Percentiles rank a stretch among this genome's conserved stretches.
phyloP scores from a whole-genome alignment of 2,113 vertebrate genomes.

The Proterorhinus semilunaris region DNA sequence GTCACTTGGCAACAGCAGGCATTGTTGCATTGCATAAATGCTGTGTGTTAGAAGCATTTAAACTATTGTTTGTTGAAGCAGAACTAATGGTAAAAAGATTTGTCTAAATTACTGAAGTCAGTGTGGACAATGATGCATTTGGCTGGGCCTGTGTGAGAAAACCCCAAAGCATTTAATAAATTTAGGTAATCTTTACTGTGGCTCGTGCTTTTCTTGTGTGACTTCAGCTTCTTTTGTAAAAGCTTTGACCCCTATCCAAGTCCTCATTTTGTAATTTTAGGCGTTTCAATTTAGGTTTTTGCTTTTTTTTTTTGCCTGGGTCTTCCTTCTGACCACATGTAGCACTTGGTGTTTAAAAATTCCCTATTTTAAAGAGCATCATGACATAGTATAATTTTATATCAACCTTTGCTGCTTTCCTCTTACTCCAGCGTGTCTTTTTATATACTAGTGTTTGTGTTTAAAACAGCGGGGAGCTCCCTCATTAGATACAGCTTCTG shows the following conservation, averaged over 20 bases:
- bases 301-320: too few species aligned
- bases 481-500: constrained; percentile 50
- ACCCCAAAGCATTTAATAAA: constrained; percentile 24
- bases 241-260: constrained; percentile 7
- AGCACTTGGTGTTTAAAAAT: constrained; percentile 16
- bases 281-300: too few species aligned
- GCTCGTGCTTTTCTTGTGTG: constrained; percentile 15
- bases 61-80: constrained; percentile 7
- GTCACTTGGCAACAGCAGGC: constrained; percentile 5
- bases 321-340: constrained; percentile 1
- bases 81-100: constrained; percentile 24
- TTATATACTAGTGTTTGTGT: constrained; percentile 38
- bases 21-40: not conserved
- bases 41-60: not conserved
- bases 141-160: not conserved
- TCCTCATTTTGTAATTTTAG: too few species aligned
- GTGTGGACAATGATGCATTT: constrained; percentile 18
- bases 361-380: constrained; percentile 24
- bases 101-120: constrained; percentile 11
- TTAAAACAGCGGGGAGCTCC: constrained; percentile 54
- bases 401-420: constrained; percentile 29
- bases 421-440: constrained; percentile 24
- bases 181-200: constrained; percentile 39
- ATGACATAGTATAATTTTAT: constrained; percentile 20
- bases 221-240: constrained; percentile 17